Base-by-base conservation (phyloP, 2,113 vertebrate species). In the Octodon degus region DNA sequence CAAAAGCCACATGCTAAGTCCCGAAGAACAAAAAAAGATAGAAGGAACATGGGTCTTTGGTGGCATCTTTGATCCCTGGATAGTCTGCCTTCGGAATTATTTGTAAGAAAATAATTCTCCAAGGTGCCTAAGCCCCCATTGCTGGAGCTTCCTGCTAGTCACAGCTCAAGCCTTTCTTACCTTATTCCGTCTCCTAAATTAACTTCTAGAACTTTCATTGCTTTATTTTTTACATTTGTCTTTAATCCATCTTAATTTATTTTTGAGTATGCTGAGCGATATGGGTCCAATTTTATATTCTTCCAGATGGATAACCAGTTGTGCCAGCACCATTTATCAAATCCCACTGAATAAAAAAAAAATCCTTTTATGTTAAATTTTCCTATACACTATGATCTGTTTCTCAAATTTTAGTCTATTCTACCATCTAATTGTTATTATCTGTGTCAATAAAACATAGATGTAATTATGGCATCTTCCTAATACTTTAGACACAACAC, bases 251-350 rank as follows among this genome's bases (percentile, higher is more conserved):
- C 96, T 96, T 96, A 93, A 95, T 95, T 96, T 97, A 98, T 97
- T 97, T 98, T 97, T 97, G 95, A 97, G 82, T 95, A 95, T 70
- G 95, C 83, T 94, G 95, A 97, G 93, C 96, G 90, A 96, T 90
- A 96, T 55, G 88, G 90, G 94, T 96, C 97, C 96, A 97, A 96
- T 92, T 98, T 97, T 95, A 96, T 25, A 89, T 92, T 90, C 97
- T 97, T 97, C 96, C 97, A 97, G 97, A 98, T 96, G 97, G 97
- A 95, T 95, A 97, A 68, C 96, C 97, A 98, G 97, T 97, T 95
- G 95, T 96, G 96, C 97, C 96, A 97, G 96, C 32, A 74, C 77
- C 94, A 90, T 96, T 97, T 96, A 98, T 97, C 95, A 95, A 93
- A 80, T 97, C 82, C 65, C 55, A 90, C 72, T 88, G 72, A 93